Base-by-base conservation (phyloP, 2,888 invertebrate genomes). In the Automeris io region DNA sequence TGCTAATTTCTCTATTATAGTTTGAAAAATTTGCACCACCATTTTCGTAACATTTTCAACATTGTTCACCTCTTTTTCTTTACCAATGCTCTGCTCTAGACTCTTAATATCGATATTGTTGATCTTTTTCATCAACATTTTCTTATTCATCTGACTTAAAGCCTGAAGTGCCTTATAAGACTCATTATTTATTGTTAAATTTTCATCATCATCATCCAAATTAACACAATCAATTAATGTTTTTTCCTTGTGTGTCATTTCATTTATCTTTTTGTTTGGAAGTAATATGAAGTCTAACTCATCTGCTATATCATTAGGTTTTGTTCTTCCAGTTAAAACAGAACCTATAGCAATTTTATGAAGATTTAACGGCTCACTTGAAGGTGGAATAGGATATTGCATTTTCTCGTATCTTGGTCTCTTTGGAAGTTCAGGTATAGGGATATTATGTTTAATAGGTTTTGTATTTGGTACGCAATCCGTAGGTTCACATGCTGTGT, bases 101-200 rank as follows among this genome's bases (percentile, higher is more conserved):
- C 16, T n/a, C 13, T 16, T 16, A 8, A 29, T 16, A 8, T 29
- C 16, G 29, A 29, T 16, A 29, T 29, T 2, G 8, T 13, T 29
- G 29, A 16, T 16, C 16, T 29, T 29, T 16, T 16, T 29, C 29
- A 29, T 16, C 16, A 29, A n/a, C 5, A 29, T 2, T n/a, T 8
- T 29, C 16, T 29, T 29, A 9, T 29, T 29, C 16, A 8, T 13
- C n/a, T 29, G 29, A 29, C 29, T 29, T 16, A 29, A 29, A 3
- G 16, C n/a, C 1, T 16, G n/a, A 16, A 29, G 29, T n/a, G 16
- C 5, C 16, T 29, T 29, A 29, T 8, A 8, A n/a, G 29, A 16
- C 8, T 29, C 29, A n/a, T 29, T 16, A n/a, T 29, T 29, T 29
- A 29, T 29, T 29, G 16, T 29, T 29, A 29, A 29, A 7, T 5